Percentiles rank a stretch among this genome's conserved stretches.
Conservation (phyloP, 1,140 invertebrate genomes). For the Megalonaias nervosa region DNA sequence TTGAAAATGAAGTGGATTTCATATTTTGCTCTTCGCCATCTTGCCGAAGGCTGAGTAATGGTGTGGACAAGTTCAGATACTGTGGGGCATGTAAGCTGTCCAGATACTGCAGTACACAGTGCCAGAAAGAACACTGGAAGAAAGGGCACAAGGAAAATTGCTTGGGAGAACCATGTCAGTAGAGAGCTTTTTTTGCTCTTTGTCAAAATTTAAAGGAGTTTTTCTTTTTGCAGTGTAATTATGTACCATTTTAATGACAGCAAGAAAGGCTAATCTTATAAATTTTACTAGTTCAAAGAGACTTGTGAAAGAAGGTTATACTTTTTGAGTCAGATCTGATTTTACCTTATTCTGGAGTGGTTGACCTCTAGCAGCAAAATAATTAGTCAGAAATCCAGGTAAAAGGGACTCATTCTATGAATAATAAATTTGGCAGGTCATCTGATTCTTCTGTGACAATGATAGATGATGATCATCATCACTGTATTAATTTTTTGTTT, state of each 20-base stretch:
- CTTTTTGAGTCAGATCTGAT: neutral
- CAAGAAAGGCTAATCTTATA: neutral
- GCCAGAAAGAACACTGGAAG: constrained; percentile 56
- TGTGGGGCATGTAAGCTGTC: constrained; percentile 48
- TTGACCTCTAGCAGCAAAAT: neutral
- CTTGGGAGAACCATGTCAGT: constrained; percentile 12
- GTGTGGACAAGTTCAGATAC: constrained; percentile 41
- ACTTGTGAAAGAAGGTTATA: neutral
- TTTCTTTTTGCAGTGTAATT: neutral
- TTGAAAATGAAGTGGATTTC: constrained; percentile 20
- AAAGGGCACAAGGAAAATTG: constrained; percentile 45
- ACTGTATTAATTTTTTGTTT: no score
- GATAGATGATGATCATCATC: no score
- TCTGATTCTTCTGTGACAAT: no score
- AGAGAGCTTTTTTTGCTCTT: constrained; percentile 11
- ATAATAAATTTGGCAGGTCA: no score
- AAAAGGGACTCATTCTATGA: no score
- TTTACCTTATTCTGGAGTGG: neutral
- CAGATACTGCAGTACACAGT: constrained; percentile 48
- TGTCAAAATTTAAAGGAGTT: neutral
- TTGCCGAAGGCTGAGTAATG: constrained; percentile 34
- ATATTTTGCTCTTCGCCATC: constrained; percentile 44
- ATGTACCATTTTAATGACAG: neutral
- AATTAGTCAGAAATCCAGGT: neutral
- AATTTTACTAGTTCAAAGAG: neutral